Conservation (phyloP, 2,113 vertebrate species). For the Hystrix cristata region DNA sequence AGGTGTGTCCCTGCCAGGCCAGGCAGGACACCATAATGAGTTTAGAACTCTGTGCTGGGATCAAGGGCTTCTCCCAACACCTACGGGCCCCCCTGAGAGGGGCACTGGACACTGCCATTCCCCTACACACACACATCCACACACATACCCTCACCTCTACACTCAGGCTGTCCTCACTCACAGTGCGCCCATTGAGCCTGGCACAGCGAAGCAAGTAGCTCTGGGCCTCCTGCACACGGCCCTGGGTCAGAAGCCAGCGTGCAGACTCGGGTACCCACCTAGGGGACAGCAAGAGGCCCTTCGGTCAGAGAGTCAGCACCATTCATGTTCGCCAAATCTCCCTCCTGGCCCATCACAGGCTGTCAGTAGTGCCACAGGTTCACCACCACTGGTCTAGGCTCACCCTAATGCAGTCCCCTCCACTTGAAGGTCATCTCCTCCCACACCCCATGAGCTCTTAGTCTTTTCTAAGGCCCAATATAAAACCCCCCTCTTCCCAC, state of each 20-base stretch:
- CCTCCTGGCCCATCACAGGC: not conserved
- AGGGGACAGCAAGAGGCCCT: not conserved
- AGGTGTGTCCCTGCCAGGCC: not conserved
- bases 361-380: not conserved
- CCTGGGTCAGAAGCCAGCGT: slow-evolving; percentile 93
- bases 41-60: not conserved
- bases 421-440: not conserved
- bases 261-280: slow-evolving; percentile 97
- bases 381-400: not conserved
- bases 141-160: slow-evolving; percentile 83
- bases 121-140: not conserved
- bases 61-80: not conserved
- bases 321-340: not conserved
- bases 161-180: slow-evolving; percentile 85
- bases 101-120: not conserved
- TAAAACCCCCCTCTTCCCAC: not conserved
- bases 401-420: not conserved
- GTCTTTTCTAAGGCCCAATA: not conserved
- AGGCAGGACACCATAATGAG: not conserved
- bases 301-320: not conserved
- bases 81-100: not conserved
- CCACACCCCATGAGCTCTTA: not conserved
- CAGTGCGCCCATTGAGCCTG: slow-evolving; percentile 87
- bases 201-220: slow-evolving; percentile 91
- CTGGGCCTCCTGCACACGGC: slow-evolving; percentile 89